Base-by-base conservation (phyloP, 2,888 invertebrate genomes). In the Volucella zonaria region DNA sequence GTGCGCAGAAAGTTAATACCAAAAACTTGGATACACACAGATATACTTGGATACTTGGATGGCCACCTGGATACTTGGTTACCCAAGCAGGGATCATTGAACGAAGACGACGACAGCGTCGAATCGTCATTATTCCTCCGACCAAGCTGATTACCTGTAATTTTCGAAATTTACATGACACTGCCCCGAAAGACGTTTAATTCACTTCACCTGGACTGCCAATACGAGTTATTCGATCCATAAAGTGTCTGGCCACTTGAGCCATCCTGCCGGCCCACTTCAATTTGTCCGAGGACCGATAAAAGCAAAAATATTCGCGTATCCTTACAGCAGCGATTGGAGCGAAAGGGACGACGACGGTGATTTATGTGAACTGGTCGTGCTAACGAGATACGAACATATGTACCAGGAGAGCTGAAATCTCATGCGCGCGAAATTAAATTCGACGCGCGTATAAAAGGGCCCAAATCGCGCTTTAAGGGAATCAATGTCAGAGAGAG, bases 91-190 rank as follows among this genome's bases (percentile, higher is more conserved):
- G 52, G 67, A 64, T 43, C 74, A 68, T 43, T 64, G 75, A 59
- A 70, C 76, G 70, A 52, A 59, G 40, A 15, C 38, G 14, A 43
- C 54, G 14, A 18, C 54, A 47, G 45, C 47, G 59, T 43, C 51
- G 77, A 54, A 40, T 59, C 40, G 40, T 74, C 74, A 80, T 80
- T 80, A 74, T 68, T 58, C 51, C 31, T 68, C 68, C 51, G 42
- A 42, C 59, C 67, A 47, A 8, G 38, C 12, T 67, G 79, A 83
- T 83, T 83, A 58, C 64, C 64, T 68, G 70, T 70, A 83, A 83
- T 83, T 79, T 71, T 45, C 42, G 10, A 74, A 82, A 79, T 79
- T 82, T 78, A 67, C 82, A 82, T 79, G 56, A 70, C 73, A 79
- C 74, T 40, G 42, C 58, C 64, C 58, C 40, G 12, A 59, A 47